Percentiles rank a stretch among this genome's conserved stretches.
Evolutionary conservation across 2,888 invertebrate genomes (phyloP).

Genomic region (Caenorhabditis virilis): DNA sequence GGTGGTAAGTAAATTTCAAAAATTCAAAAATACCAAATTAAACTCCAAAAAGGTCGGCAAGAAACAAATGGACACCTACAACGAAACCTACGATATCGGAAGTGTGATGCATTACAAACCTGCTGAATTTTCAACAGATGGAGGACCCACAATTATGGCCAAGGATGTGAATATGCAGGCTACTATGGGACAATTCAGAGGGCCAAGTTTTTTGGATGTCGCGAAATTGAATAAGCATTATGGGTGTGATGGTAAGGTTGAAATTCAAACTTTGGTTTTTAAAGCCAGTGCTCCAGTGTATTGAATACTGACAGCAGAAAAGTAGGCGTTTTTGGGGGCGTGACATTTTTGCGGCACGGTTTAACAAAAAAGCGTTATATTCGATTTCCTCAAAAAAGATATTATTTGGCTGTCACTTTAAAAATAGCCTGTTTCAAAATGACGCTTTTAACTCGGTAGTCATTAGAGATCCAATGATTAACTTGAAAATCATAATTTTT

Average conservation of each 20-base stretch:
- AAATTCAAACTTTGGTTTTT: too few relatives aligned
- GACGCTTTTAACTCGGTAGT: too few relatives aligned
- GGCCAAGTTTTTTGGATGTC: constrained; percentile 42
- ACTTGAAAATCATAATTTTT: too few relatives aligned
- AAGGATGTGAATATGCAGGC: constrained; percentile 38
- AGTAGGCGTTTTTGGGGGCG: neutral
- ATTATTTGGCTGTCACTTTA: too few relatives aligned
- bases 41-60: constrained; percentile 12
- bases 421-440: too few relatives aligned
- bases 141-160: constrained; percentile 37
- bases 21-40: too few relatives aligned
- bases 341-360: too few relatives aligned
- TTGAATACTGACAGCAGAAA: neutral
- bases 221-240: constrained; percentile 41
- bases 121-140: constrained; percentile 35
- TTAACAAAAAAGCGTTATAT: neutral
- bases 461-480: too few relatives aligned
- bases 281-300: too few relatives aligned
- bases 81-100: constrained; percentile 42
- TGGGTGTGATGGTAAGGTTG: constrained; percentile 20
- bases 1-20: too few relatives aligned
- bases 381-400: too few relatives aligned
- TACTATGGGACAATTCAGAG: constrained; percentile 44
- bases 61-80: constrained; percentile 36
- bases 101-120: constrained; percentile 50